Base-by-base conservation (phyloP, 2,888 invertebrate genomes). In the Melanophora roralis region DNA sequence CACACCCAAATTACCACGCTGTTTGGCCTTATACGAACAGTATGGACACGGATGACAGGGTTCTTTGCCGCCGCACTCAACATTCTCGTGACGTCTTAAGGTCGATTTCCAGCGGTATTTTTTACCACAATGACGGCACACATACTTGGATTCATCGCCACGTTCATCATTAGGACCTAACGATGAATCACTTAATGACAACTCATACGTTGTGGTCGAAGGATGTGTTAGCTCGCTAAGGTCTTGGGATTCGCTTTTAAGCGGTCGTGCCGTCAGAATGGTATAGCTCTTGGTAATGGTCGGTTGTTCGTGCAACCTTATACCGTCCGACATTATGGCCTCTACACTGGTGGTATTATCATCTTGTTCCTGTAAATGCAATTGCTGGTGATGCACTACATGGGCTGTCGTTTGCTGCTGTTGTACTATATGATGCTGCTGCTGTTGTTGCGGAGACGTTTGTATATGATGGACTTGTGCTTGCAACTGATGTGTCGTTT, bases 41-140 rank as follows among this genome's bases (percentile, higher is more conserved):
- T 94, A 93, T 11, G 95, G 94, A 86, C 96, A 96, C 82, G 95
- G 94, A 90, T 95, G 95, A 81, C 94, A 92, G 0, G 95, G 95
- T 82, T 95, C 94, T 88, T 95, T 96, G 82, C 95, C 95, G 51
- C 95, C 94, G 90, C 95, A 95, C 90, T 95, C 95, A 81, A 95
- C 95, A 91, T 93, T 94, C 90, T 95, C 95, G 90, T 96, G 96
- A 4, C 95, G 92, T 11, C 94, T 92, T 91, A 95, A 92, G 77
- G 95, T 95, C 60, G 95, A 95, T 90, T 95, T 96, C 95, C 96
- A 96, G 85, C 95, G 93, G 89, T 96, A 96, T 83, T 94, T 92
- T 89, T 96, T 96, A 82, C 96, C 95, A 90, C 96, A 96, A 88
- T 95, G 95, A 62, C 95, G 92, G 87, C 96, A 96, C 59, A 94